Base-by-base conservation (phyloP, 1,140 invertebrate species). In the Amyelois transitella region DNA sequence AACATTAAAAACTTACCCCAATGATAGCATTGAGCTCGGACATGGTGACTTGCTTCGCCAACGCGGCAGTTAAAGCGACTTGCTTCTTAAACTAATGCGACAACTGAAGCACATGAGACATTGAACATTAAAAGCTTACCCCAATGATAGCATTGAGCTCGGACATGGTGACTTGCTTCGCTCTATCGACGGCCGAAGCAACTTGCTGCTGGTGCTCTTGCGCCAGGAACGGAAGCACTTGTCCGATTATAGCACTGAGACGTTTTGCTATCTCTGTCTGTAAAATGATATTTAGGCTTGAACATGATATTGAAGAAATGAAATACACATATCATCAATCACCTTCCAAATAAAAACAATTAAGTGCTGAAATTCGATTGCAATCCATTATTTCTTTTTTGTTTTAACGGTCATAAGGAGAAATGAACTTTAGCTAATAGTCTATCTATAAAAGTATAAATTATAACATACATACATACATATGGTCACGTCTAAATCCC, bases 161-260 rank as follows among this genome's bases (percentile, higher is more conserved):
- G 18, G 95, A 92, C 95, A 98, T 97, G 60, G 96, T 97, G 60
- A 99, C 95, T 89, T 98, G 96, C 87, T 98, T 98, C 18, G 97
- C 97, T 84, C 97, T 90, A 65, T 99, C 97, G 5, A 98, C 94
- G 0, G 97, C 96, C 44, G 94, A 92, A 0, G 96, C 95, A 3
- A 98, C 96, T 88, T 97, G 96, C 77, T 97, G 96, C 77, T 98
- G 97, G 77, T 98, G 97, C 87, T 98, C 97, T 90, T 96, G 96
- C 17, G 96, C 94, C 43, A 98, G 89, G 82, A 96, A 97, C 43
- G 97, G 96, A 77, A 98, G 90, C 54, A 98, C 93, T 89, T 98
- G 96, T 50, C 92, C 94, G 68, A 97, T 96, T 60, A 98, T 97
- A 57, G 94, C 94, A 88, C 94, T 97, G 70, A 98, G 90, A 79